Percentiles rank a stretch among this genome's conserved stretches.
Conservation (phyloP, 2,797 vertebrate genomes). For the Remorina albescens region DNA sequence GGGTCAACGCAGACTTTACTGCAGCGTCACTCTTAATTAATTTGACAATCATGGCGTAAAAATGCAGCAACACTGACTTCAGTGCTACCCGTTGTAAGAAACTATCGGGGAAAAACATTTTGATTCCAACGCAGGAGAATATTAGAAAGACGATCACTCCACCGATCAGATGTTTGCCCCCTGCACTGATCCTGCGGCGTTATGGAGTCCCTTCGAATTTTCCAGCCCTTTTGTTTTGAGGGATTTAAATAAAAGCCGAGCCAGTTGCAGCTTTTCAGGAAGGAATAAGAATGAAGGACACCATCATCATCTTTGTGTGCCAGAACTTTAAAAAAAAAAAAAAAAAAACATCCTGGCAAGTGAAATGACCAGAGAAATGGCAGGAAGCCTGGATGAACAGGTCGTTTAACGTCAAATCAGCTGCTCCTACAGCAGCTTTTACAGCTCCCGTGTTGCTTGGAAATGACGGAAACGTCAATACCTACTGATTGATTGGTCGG, state of each 20-base stretch:
- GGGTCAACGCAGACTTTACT: not conserved
- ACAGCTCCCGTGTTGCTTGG: not conserved
- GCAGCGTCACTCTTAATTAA: conserved; percentile 37
- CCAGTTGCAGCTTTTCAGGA: not conserved
- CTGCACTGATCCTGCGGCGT: not conserved
- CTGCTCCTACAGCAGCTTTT: not conserved
- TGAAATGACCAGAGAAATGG: too few species aligned
- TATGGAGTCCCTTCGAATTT: not conserved
- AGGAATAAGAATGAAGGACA: not conserved
- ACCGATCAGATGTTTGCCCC: not conserved
- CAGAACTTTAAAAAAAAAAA: too few species aligned
- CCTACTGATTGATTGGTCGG: not conserved
- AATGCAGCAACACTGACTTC: conserved; percentile 26
- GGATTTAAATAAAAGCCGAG: not conserved
- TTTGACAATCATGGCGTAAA: conserved; percentile 36
- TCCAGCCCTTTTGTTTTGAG: too few species aligned
- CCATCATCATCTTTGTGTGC: not conserved
- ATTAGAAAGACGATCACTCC: not conserved
- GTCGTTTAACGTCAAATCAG: not conserved
- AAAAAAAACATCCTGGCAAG: not conserved
- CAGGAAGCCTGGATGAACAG: not conserved
- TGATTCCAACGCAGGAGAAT: not conserved
- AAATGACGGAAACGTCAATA: not conserved
- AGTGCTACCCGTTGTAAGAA: conserved; percentile 10
- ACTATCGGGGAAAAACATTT: not conserved